Base-by-base conservation (phyloP, 2,888 invertebrate genomes). In the Brachyopa scutellaris region DNA sequence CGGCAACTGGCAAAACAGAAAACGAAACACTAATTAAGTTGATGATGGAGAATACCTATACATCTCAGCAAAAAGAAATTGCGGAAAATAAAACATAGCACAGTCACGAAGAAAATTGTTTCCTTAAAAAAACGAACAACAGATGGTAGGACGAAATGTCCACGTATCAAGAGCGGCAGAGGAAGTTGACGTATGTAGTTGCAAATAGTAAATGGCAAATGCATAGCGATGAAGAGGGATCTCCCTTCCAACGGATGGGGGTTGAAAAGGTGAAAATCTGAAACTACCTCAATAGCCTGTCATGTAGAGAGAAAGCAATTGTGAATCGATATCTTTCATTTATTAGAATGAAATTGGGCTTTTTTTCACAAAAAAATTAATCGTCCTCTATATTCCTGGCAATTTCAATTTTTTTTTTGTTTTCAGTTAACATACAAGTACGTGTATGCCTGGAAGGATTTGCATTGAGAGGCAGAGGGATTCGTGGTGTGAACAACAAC, bases 241-340 rank as follows among this genome's bases (percentile, higher is more conserved):
- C n/a, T n/a, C n/a, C n/a, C n/a, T n/a, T n/a, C n/a, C n/a, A n/a
- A 23, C 1, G 17, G 17, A 5, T 15, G 13, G 31, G 9, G n/a
- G 38, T 6, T 15, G 42, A 64, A 31, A 55, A 73, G 61, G 53
- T 53, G 42, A 73, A 67, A 67, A 61, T 47, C 66, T 66, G 67
- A 72, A 79, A 61, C 45, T 61, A 79, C 79, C 66, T 79, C 73
- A 53, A 79, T 73, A 55, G 59, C 26, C 66, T 67, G 47, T 79
- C 61, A 67, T 61, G 66, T 61, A 45, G 31, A 55, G 36, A 13
- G 42, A 51, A 26, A 53, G 33, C 45, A 70, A 64, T 57, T 57
- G 57, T 49, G 69, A 70, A 64, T 69, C 77, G 62, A 77, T 64
- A 70, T 62, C 76, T 61, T 77, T 49, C 55, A 70, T 57, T 61